Evolutionary conservation across 2,113 vertebrate species (phyloP), one percentile per base, ranked within the genome.

Genomic region (Marmota flaviventris): DNA sequence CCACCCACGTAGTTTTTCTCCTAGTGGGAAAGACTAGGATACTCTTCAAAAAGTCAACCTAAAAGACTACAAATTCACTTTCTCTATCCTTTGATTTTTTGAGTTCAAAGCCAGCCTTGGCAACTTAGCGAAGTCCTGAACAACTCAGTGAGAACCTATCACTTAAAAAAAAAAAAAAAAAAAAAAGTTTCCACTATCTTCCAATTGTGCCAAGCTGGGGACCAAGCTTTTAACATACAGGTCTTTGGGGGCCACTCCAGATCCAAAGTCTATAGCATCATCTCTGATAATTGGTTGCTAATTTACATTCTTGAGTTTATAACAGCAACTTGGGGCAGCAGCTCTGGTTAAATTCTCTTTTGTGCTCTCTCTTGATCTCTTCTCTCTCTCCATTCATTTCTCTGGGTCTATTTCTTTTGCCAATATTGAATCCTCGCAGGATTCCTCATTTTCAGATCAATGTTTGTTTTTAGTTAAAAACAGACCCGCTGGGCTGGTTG

Each of bases 401-500:
- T 13, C 63, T 79, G 63, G 3, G 27, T 70, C 25, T 27, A 0
- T 27, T 39, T 14, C 67, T n/a, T 65, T 67, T 53, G 53, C 32
- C 51, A 48, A 0, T 77, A 8, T 45, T 45, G 45, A 45, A 45
- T 45, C 45, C 72, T 93, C 3, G 13, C 10, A 24, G 34, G 78
- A 29, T 27, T 17, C 34, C 17, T 13, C 11, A 37, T 37, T 82
- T 89, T 82, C 45, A 97, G 12, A 67, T 83, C 67, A 70, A 87
- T 29, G 18, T 93, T 72, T 83, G 37, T 61, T 86, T 86, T 78
- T 89, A 77, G 37, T 93, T 89, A 79, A 51, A 45, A 94, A 81
- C 32, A 81, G 87, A 86, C 51, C 88, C 17, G n/a, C 14, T 18
- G 27, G 27, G 5, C 24, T 87, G 8, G 65, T 8, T 85, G 29